phyloP scores from a whole-genome alignment of 2,113 vertebrate genomes.

The Sceloporus tristichus region DNA sequence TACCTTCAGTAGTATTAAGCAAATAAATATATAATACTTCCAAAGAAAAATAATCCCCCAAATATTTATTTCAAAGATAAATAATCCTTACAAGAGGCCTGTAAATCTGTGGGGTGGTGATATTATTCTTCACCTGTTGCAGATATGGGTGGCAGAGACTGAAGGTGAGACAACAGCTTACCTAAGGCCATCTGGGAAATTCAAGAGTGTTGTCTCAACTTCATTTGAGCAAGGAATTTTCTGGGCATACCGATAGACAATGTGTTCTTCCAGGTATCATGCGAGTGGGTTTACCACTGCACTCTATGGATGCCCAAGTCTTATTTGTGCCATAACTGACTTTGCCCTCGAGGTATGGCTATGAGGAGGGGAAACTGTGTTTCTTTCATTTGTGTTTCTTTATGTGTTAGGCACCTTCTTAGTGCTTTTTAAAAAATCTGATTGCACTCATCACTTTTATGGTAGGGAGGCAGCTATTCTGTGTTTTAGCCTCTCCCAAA shows the following conservation, averaged over 20 bases:
- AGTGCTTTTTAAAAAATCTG: slow-evolving; percentile 29
- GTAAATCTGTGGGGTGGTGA: background rate
- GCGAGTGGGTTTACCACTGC: background rate
- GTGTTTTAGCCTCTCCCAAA: slow-evolving; percentile 16
- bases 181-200: background rate
- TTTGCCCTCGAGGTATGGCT: slow-evolving; percentile 35
- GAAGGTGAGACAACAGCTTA: background rate
- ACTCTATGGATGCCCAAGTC: background rate
- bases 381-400: background rate
- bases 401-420: slow-evolving; percentile 28
- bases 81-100: background rate
- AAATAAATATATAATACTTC: background rate
- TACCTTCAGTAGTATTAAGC: background rate
- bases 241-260: background rate
- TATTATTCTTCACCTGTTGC: background rate
- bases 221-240: background rate
- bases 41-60: too few species aligned
- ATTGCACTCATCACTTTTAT: slow-evolving; percentile 37
- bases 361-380: accelerated
- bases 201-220: background rate
- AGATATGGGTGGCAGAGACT: background rate
- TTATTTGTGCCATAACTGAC: background rate
- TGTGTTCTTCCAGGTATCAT: background rate
- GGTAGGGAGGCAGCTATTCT: slow-evolving; percentile 3
- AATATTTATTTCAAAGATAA: too few species aligned